Conservation (phyloP, 2,888 invertebrate genomes). For the Eupithecia dodoneata region DNA sequence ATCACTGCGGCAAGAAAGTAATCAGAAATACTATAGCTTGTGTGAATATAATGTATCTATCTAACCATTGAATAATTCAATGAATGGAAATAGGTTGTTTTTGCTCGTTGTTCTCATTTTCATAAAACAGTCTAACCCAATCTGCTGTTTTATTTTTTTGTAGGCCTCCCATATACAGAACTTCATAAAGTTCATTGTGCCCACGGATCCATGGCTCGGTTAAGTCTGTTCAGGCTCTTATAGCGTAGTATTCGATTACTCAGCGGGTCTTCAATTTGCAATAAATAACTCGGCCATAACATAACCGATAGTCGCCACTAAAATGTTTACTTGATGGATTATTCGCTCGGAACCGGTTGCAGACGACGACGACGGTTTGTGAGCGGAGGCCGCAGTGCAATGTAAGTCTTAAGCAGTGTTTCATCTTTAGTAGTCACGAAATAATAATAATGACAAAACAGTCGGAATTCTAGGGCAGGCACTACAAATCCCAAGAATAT, state of each 20-base stretch:
- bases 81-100: slow-evolving; percentile 29
- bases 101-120: slow-evolving; percentile 29
- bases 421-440: neutral
- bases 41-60: slow-evolving; percentile 16
- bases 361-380: slow-evolving; percentile 36
- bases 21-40: neutral
- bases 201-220: slow-evolving; percentile 22
- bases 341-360: slow-evolving; percentile 43
- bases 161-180: slow-evolving; percentile 28
- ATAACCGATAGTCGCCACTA: slow-evolving; percentile 42
- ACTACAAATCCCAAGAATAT: neutral
- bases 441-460: neutral
- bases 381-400: slow-evolving; percentile 37
- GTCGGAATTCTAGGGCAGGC: neutral
- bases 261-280: slow-evolving; percentile 33
- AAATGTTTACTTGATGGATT: slow-evolving; percentile 46
- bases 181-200: slow-evolving; percentile 16
- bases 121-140: slow-evolving; percentile 32
- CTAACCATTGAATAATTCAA: slow-evolving; percentile 31
- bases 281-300: slow-evolving; percentile 39
- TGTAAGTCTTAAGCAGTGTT: slow-evolving; percentile 32
- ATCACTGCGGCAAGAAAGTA: neutral
- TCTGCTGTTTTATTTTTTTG: slow-evolving; percentile 24
- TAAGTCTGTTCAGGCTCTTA: slow-evolving; percentile 17
- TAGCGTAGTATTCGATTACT: slow-evolving; percentile 25